Percentiles rank a stretch among this genome's conserved stretches.
phyloP scores from a whole-genome alignment of 2,888 invertebrate genomes.

The Hololepta plana region DNA sequence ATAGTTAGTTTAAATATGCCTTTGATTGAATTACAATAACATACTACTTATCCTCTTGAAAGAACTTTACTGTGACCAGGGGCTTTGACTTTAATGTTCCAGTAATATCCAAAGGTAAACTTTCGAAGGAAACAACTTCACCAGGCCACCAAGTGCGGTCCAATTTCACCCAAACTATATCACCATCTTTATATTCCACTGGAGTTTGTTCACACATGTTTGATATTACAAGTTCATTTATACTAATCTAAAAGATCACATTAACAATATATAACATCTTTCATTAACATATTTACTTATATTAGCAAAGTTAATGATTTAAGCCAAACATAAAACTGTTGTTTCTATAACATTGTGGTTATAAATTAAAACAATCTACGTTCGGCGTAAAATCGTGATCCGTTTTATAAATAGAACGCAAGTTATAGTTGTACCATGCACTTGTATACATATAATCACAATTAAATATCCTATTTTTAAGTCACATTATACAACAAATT shows the following conservation, averaged over 20 bases:
- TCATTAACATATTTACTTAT: constrained; percentile 4
- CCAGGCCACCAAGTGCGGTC: constrained; percentile 77
- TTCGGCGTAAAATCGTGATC: too few species aligned
- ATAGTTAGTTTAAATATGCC: constrained; percentile 6
- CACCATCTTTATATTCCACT: constrained; percentile 49
- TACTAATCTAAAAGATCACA: constrained; percentile 3
- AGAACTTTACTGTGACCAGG: constrained; percentile 70
- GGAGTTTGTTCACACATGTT: constrained; percentile 54
- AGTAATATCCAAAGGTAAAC: constrained; percentile 48
- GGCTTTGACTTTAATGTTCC: constrained; percentile 29
- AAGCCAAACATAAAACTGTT: too few species aligned
- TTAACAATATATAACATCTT: constrained; percentile 1
- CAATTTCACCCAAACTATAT: constrained; percentile 74
- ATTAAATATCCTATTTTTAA: too few species aligned
- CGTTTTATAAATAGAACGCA: too few species aligned
- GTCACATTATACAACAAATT: too few species aligned
- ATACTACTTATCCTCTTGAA: constrained; percentile 71
- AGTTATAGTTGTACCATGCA: too few species aligned
- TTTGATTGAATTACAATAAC: constrained; percentile 19
- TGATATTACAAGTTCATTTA: constrained; percentile 7
- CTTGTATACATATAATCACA: too few species aligned
- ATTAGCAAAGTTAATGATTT: background rate
- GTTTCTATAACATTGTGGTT: too few species aligned
- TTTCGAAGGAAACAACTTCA: constrained; percentile 44
- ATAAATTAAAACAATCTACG: too few species aligned